Conservation (phyloP, 1,140 invertebrate genomes). For the Diorhabda carinulata region DNA sequence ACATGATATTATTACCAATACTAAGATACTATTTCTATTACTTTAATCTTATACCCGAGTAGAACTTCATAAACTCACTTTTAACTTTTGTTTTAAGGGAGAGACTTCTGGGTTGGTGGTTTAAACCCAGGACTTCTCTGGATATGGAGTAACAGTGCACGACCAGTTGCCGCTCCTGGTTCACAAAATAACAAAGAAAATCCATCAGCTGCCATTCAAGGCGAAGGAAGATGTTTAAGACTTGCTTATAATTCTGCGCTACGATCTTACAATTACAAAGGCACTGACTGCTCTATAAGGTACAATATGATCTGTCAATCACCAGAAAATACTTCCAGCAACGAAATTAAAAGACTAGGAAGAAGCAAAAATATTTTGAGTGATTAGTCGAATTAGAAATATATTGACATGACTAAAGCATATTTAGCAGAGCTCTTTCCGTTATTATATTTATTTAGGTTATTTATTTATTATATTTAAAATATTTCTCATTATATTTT, state of each 20-base stretch:
- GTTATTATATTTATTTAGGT: too few species aligned
- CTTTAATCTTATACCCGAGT: too few species aligned
- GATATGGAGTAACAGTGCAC: constrained; percentile 78
- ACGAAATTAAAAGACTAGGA: constrained; percentile 61
- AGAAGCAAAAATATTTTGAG: constrained; percentile 37
- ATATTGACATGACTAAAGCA: too few species aligned
- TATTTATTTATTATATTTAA: too few species aligned
- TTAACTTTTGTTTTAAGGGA: constrained; percentile 48
- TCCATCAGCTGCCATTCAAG: constrained; percentile 47
- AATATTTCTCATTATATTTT: too few species aligned
- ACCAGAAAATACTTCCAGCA: constrained; percentile 62
- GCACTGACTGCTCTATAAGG: constrained; percentile 64
- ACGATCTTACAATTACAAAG: constrained; percentile 64
- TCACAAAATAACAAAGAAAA: constrained; percentile 42
- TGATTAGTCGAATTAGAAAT: constrained; percentile 8
- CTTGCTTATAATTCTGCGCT: constrained; percentile 59
- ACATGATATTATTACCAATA: too few species aligned
- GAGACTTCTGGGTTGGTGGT: constrained; percentile 76
- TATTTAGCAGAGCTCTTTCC: too few species aligned
- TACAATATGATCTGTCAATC: constrained; percentile 69
- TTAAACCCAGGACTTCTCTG: constrained; percentile 77
- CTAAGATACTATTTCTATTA: too few species aligned
- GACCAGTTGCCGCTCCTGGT: constrained; percentile 57
- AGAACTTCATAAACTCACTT: neutral
- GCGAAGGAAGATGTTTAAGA: constrained; percentile 58